Evolutionary conservation across 2,113 vertebrate species (phyloP), one percentile per base, ranked within the genome.

Genomic region (Cranoglanis bouderius): DNA sequence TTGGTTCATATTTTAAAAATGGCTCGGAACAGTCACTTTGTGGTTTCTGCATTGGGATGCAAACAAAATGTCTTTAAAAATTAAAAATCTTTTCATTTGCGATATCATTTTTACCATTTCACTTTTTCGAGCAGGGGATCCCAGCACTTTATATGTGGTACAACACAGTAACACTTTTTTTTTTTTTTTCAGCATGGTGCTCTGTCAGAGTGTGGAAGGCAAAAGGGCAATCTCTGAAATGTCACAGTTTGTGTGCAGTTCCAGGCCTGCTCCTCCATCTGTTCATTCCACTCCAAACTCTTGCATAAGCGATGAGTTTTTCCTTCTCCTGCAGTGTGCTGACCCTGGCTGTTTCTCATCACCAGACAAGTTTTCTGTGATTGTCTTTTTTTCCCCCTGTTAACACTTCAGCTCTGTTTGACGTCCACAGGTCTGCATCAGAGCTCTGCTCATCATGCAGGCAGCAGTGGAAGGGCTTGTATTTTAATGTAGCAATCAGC

Each of bases 251-350:
- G 72, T 80, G 75, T 89, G 70, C 72, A 38, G 80, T 67, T 63
- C 85, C 85, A 89, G 63, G 29, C 72, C 35, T 82, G 90, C 78
- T 40, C 75, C 82, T 89, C 88, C 88, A 85, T 89, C 88, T 91
- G 88, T 85, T 85, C 75, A 32, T 77, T 89, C n/a, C 43, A 35
- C 65, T 63, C 5, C 63, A 65, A 72, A 32, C 77, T 88, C 83
- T 87, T 91, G 85, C 83, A 82, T 85, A 59, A 81, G 26, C 55
- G 63, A 82, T 49, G 78, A 63, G 40, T 81, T 90, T 75, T 55
- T 21, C 35, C 70, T 26, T 81, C 61, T 61, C 38, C 43, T 57
- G 19, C 51, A 67, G 84, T 83, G 65, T 85, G 49, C 77, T 49
- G 67, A 86, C 67, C 35, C 35, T 12, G 43, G 38, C 75, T 38